Evolutionary conservation across 2,113 vertebrate species (phyloP).

Genomic region (Muscicapa adusta): DNA sequence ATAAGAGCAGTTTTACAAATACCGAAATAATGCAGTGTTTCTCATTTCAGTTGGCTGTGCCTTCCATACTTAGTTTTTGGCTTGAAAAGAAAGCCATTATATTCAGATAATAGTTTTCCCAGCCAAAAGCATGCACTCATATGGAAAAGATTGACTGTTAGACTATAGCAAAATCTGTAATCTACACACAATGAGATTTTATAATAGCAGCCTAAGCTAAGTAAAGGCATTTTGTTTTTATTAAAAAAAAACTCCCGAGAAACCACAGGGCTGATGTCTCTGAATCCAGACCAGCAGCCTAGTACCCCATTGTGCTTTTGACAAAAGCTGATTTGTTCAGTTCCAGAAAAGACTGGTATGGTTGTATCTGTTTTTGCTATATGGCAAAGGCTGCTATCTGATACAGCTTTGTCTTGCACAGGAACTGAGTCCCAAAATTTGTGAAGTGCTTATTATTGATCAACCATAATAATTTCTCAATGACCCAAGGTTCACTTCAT

Average conservation of each 20-base stretch:
- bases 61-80: constrained; percentile 45
- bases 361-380: not conserved
- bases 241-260: constrained; percentile 21
- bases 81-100: constrained; percentile 58
- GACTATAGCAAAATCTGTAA: constrained; percentile 40
- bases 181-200: constrained; percentile 22
- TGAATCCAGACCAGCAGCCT: not conserved
- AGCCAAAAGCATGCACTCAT: constrained; percentile 43
- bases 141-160: constrained; percentile 58
- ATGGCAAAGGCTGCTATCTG: not conserved
- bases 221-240: constrained; percentile 45
- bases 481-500: not conserved
- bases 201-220: constrained; percentile 1
- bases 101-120: constrained; percentile 61
- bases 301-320: not conserved
- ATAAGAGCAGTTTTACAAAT: constrained; percentile 46
- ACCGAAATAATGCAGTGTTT: constrained; percentile 35
- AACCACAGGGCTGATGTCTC: not conserved
- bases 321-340: not conserved
- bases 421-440: not conserved
- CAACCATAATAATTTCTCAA: not conserved
- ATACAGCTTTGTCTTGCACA: not conserved
- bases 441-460: not conserved
- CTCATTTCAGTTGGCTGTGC: constrained; percentile 46
- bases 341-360: not conserved